Evolutionary conservation across 2,888 invertebrate genomes (phyloP).

Genomic region (Drosophila planitibia): DNA sequence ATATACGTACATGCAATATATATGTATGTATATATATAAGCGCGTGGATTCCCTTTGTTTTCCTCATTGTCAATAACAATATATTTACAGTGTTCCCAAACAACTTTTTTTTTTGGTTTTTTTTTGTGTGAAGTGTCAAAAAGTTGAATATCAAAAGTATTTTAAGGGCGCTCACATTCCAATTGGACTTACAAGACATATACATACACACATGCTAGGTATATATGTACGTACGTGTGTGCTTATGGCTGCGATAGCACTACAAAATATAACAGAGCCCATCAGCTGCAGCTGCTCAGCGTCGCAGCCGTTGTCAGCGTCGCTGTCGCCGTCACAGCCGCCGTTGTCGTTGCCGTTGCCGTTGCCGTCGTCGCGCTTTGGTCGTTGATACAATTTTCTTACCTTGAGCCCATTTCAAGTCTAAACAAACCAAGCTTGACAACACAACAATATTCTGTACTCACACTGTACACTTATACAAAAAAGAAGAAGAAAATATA

Average conservation of each 20-base stretch:
- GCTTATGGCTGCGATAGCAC: conserved; percentile 22
- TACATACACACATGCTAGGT: conserved; percentile 5
- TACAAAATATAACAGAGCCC: conserved; percentile 43
- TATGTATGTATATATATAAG: not conserved
- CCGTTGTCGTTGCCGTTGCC: conserved; percentile 23
- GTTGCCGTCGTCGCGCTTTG: conserved; percentile 41
- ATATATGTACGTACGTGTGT: not conserved
- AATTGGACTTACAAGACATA: conserved; percentile 13
- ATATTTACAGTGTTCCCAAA: conserved; percentile 41
- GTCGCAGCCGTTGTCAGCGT: conserved; percentile 25
- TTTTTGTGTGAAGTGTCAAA: conserved; percentile 18
- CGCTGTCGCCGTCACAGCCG: conserved; percentile 26
- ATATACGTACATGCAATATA: not conserved
- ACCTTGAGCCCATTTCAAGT: conserved; percentile 80
- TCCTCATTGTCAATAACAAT: conserved; percentile 26
- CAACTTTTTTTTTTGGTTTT: conserved; percentile 11
- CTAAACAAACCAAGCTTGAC: conserved; percentile 62
- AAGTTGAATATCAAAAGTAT: conserved; percentile 22
- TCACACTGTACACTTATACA: not conserved
- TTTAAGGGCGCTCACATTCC: conserved; percentile 33
- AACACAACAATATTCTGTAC: conserved; percentile 40
- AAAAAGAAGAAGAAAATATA: conserved; percentile 11
- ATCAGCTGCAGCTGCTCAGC: conserved; percentile 51
- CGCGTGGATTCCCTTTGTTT: conserved; percentile 6
- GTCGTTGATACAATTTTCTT: conserved; percentile 71